These are phyloP conservation scores for Rotaria sp. DNA, from an alignment of 2,888 invertebrate species.

Conservation along the genomic window DNA sequence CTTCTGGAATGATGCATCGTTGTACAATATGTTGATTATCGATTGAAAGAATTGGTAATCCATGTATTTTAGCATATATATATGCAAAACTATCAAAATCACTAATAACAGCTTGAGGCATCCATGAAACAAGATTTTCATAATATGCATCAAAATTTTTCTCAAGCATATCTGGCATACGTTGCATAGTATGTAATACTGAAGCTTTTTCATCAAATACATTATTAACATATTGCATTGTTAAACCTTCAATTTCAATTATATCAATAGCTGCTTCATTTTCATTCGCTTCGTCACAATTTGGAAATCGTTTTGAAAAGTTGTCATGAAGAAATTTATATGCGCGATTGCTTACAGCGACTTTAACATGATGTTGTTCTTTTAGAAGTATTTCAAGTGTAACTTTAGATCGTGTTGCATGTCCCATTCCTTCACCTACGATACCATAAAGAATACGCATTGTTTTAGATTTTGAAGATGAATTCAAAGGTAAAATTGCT, in stretches of 20 bases:
- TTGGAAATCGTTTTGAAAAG: background rate
- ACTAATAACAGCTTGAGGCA: conserved; percentile 11
- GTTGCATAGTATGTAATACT: conserved; percentile 3
- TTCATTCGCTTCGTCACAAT: background rate
- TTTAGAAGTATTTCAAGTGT: background rate
- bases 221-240: conserved; percentile 16
- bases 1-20: background rate
- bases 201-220: conserved; percentile 26
- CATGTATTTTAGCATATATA: background rate
- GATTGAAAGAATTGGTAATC: background rate
- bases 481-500: background rate
- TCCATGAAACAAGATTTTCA: conserved; percentile 12
- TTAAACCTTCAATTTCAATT: conserved; percentile 23
- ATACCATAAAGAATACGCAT: conserved; percentile 18
- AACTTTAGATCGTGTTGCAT: background rate
- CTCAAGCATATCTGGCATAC: background rate
- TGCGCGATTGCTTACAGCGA: background rate
- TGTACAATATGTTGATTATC: conserved; percentile 19
- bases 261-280: conserved; percentile 9
- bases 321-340: background rate
- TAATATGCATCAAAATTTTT: background rate
- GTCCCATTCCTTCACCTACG: background rate
- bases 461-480: background rate
- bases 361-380: conserved; percentile 25
- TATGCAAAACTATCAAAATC: conserved; percentile 26